Evolutionary conservation across 2,888 invertebrate species (phyloP).

Genomic region (Mythimna lalbum): DNA sequence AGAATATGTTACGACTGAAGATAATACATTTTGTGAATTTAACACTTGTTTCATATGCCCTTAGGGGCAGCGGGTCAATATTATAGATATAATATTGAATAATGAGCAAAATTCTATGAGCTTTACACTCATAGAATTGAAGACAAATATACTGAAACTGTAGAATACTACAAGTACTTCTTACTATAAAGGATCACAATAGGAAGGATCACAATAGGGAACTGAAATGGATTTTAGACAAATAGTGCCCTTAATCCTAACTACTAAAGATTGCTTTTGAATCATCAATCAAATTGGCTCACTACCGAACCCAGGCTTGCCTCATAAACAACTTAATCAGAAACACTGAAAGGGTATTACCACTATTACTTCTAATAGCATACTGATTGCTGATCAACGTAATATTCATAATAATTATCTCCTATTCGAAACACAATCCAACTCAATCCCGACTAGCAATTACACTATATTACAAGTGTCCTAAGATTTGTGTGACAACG

Average conservation of each 20-base stretch:
- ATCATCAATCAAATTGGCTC: background rate
- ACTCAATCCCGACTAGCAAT: constrained; percentile 51
- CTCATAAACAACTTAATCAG: constrained; percentile 13
- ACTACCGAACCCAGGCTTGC: background rate
- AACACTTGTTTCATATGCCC: background rate
- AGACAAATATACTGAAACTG: background rate
- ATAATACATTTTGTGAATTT: constrained; percentile 19
- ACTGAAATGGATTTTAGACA: background rate
- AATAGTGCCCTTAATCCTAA: background rate
- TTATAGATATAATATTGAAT: background rate
- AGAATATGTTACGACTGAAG: constrained; percentile 17
- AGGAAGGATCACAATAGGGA: no score
- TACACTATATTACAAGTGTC: constrained; percentile 60
- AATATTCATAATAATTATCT: constrained; percentile 39
- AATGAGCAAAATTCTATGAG: background rate
- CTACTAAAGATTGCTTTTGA: background rate
- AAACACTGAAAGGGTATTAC: constrained; percentile 15
- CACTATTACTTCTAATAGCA: constrained; percentile 30
- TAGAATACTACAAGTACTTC: background rate
- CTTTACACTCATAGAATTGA: background rate
- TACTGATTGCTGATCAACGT: constrained; percentile 45
- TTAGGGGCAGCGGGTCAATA: background rate
- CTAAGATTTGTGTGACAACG: constrained; percentile 60
- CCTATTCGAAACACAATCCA: constrained; percentile 42
- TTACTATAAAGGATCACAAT: background rate